Percentiles rank a stretch among this genome's conserved stretches.
phyloP scores from a whole-genome alignment of 2,888 invertebrate species.

The Platycheirus rosarum region DNA sequence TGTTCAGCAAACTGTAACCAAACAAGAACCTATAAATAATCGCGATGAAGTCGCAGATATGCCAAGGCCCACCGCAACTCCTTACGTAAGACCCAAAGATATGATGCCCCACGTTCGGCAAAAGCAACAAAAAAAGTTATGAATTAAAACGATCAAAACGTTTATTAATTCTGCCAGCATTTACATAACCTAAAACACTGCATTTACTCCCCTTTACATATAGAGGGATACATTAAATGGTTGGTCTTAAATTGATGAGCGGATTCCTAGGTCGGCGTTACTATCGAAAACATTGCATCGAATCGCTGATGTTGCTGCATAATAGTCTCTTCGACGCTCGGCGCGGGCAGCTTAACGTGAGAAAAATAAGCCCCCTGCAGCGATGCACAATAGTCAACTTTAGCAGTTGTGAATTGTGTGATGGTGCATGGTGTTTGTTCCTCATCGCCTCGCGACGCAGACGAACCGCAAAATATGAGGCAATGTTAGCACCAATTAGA shows the following conservation, averaged over 20 bases:
- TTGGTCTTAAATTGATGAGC: conserved; percentile 66
- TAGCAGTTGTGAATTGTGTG: conserved; percentile 10
- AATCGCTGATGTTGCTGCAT: conserved; percentile 47
- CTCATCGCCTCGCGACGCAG: conserved; percentile 49
- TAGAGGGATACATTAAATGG: conserved; percentile 42
- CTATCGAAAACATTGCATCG: conserved; percentile 46
- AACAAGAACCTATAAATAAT: conserved; percentile 60
- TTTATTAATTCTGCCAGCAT: conserved; percentile 64
- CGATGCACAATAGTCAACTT: conserved; percentile 53
- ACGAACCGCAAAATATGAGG: conserved; percentile 71
- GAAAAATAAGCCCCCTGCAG: conserved; percentile 57
- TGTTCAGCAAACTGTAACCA: conserved; percentile 67
- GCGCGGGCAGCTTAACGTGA: conserved; percentile 54
- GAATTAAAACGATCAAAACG: conserved; percentile 47
- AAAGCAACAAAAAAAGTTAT: conserved; percentile 21
- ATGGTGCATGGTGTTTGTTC: conserved; percentile 31
- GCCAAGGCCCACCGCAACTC: conserved; percentile 34
- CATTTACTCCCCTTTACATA: neutral
- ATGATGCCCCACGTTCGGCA: conserved; percentile 8
- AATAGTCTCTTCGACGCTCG: conserved; percentile 8
- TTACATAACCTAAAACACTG: conserved; percentile 62
- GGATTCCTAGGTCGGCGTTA: conserved; percentile 53
- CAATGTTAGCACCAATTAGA: conserved; percentile 72
- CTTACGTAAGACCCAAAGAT: conserved; percentile 47
- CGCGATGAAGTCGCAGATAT: conserved; percentile 31